Base-by-base conservation (phyloP, 92 coral and sea anemone genomes). In the Umimayanthus chanpuru region DNA sequence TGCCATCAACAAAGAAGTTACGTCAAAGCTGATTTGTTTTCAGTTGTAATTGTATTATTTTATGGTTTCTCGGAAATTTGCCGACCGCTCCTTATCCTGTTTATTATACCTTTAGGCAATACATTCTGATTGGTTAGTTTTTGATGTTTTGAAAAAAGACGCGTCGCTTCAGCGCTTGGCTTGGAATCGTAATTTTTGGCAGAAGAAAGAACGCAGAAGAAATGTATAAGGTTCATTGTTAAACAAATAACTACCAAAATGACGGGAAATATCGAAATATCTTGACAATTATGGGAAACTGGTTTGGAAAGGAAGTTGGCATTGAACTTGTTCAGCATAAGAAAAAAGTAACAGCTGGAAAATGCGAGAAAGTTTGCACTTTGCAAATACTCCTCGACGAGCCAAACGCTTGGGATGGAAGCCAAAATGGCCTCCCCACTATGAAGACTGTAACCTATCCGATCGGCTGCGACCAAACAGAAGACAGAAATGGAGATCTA, bases 291-390 rank as follows among this genome's bases (percentile, higher is more conserved):
- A 72, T 72, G 76, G 76, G 76, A 72, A 72, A 30, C 36, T 29
- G 43, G 36, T 30, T 72, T 41, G 15, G 14, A 2, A 30, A 72
- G 41, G 43, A 72, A 28, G 15, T 56, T 18, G 5, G 15, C 65
- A 29, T 72, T 30, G 41, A 72, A 30, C 16, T 25, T 72, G 76
- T 28, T 30, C 76, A 72, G 26, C 16, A 72, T 36, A 72, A 15
- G 30, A 5, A 6, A 72, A 18, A 28, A 28, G 76, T 72, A 36
- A 29, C 10, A 72, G 76, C 76, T 72, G 76, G 76, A 36, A 30
- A 72, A 72, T 72, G 10, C 6, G 76, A 72, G 76, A 72, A 30
- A 72, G n/a, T 72, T 72, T 72, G 43, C 40, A 72, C 76, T 29
- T 72, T 72, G 76, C 30, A 15, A 26, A 26, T 72, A 5, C 6